These are phyloP conservation scores for Ormyrus thymus DNA, from an alignment of 2,888 invertebrate genomes.

Conservation along the genomic window DNA sequence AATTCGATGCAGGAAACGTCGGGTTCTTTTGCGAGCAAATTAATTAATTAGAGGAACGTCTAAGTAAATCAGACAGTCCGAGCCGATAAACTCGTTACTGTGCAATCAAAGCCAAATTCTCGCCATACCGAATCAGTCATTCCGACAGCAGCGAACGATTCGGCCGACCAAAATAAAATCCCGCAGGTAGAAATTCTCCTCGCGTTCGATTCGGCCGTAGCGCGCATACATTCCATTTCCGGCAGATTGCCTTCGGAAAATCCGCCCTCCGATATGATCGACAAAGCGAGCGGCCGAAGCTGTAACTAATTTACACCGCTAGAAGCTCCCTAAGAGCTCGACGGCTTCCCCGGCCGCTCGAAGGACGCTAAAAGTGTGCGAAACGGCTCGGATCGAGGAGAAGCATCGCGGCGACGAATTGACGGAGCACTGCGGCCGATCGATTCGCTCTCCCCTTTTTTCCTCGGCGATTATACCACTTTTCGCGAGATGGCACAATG, in stretches of 20 bases:
- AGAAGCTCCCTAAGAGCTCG: constrained; percentile 43
- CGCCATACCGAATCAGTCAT: no score
- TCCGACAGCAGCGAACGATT: no score
- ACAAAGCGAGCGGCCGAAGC: not conserved
- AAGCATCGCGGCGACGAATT: constrained; percentile 29
- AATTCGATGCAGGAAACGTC: not conserved
- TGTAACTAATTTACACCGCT: constrained; percentile 46
- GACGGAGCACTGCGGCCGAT: not conserved
- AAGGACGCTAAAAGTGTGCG: constrained; percentile 20
- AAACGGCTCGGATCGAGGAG: constrained; percentile 12
- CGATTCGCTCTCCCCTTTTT: no score
- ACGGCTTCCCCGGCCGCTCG: constrained; percentile 26
- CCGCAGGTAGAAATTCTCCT: no score
- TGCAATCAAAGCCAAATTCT: no score
- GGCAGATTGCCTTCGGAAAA: constrained; percentile 38
- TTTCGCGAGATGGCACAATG: constrained; percentile 22
- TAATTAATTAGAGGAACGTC: not conserved
- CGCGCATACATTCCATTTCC: constrained; percentile 27
- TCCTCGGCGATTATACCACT: constrained; percentile 2
- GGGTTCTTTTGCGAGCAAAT: not conserved
- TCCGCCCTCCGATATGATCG: constrained; percentile 32
- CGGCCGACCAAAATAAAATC: no score
- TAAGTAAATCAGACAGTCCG: not conserved
- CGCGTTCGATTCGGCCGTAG: no score
- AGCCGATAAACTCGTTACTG: no score